These are phyloP conservation scores for Caenorhabditis inopinata DNA, from an alignment of 1,140 invertebrate genomes.

Conservation along the genomic window DNA sequence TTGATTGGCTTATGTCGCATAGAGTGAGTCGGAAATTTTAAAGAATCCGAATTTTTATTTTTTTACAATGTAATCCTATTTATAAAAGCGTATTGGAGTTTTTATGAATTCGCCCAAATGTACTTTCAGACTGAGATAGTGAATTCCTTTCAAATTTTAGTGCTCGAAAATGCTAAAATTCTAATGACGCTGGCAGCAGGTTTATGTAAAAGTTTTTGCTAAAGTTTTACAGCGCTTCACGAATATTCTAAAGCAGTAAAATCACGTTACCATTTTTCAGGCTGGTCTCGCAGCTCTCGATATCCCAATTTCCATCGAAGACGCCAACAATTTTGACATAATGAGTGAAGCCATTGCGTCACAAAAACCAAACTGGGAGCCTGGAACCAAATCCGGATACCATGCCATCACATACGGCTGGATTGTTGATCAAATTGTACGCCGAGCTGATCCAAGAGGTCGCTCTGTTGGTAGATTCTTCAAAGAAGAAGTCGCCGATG, in stretches of 20 bases:
- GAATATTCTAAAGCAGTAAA: not conserved
- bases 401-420: constrained; percentile 67
- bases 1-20: constrained; percentile 67
- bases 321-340: constrained; percentile 44
- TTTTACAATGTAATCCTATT: not conserved
- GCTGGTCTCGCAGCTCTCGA: constrained; percentile 47
- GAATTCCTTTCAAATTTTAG: too few relatives aligned
- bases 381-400: constrained; percentile 61
- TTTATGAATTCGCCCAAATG: too few relatives aligned
- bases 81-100: too few relatives aligned
- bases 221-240: too few relatives aligned
- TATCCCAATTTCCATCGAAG: constrained; percentile 43
- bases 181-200: too few relatives aligned
- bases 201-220: too few relatives aligned
- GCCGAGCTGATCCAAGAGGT: constrained; percentile 64
- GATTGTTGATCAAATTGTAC: constrained; percentile 67
- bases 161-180: too few relatives aligned
- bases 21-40: too few relatives aligned
- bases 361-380: constrained; percentile 61
- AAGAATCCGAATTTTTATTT: not conserved
- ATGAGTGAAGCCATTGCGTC: constrained; percentile 54
- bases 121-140: too few relatives aligned
- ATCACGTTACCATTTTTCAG: constrained; percentile 35
- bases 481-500: constrained; percentile 67
- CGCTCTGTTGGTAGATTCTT: constrained; percentile 66